Conservation (phyloP, 2,888 invertebrate genomes). For the Eilema caniola region DNA sequence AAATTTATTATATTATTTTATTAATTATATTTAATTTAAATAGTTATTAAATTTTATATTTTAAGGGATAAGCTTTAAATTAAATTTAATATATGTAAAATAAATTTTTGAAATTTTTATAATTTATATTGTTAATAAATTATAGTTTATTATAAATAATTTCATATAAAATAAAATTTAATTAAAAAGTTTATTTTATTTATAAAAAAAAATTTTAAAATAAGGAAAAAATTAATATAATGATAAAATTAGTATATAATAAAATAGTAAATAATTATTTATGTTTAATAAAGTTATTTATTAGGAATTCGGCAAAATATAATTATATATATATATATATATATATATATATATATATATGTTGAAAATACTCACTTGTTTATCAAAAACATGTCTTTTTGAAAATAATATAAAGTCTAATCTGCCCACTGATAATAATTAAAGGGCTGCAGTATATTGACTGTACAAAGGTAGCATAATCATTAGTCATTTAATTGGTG, state of each 20-base stretch:
- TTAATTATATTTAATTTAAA: conserved; percentile 48
- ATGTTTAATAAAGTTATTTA: conserved; percentile 68
- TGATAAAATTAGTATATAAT: conserved; percentile 88
- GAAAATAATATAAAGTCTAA: conserved; percentile 88
- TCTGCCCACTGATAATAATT: conserved; percentile 91
- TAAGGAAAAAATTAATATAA: conserved; percentile 77
- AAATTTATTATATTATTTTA: conserved; percentile 70
- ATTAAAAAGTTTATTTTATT: conserved; percentile 74
- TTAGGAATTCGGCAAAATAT: conserved; percentile 88
- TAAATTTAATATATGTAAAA: conserved; percentile 80
- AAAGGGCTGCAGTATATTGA: conserved; percentile 93
- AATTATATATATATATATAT: conserved; percentile 73
- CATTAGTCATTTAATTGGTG: conserved; percentile 92
- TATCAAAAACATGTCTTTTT: conserved; percentile 93
- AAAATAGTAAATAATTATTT: conserved; percentile 59
- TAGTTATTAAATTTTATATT: conserved; percentile 76
- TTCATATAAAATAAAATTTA: conserved; percentile 66
- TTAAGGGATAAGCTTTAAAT: conserved; percentile 88
- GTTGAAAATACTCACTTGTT: conserved; percentile 89
- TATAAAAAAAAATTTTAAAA: conserved; percentile 78
- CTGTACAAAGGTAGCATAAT: conserved; percentile 94
- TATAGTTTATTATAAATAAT: conserved; percentile 83
- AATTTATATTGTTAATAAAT: conserved; percentile 87
- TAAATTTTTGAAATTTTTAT: conserved; percentile 78
- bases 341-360: conserved; percentile 65